Evolutionary conservation across 1,140 invertebrate genomes (phyloP).

Genomic region (Aradophagus sp.): DNA sequence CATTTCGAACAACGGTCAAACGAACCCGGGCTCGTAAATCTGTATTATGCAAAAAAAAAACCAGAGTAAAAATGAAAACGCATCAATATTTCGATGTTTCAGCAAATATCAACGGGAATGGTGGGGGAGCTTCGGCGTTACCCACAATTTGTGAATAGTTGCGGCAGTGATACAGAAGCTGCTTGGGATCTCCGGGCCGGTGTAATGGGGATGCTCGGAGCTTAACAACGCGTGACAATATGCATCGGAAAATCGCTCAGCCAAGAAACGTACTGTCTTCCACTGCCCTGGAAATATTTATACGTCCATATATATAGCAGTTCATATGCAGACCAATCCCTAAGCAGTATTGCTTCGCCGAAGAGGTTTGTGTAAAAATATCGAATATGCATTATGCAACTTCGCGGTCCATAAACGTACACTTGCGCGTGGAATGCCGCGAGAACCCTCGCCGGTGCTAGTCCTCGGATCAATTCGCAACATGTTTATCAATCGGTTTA

Average conservation of each 20-base stretch:
- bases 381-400: slow-evolving; percentile 73
- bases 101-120: slow-evolving; percentile 19
- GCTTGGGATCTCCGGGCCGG: slow-evolving; percentile 47
- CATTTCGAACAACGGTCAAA: slow-evolving; percentile 8
- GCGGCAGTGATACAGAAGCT: slow-evolving; percentile 45
- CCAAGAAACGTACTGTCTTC: slow-evolving; percentile 54
- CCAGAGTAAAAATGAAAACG: slow-evolving; percentile 36
- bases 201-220: slow-evolving; percentile 67
- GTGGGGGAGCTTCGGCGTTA: slow-evolving; percentile 5
- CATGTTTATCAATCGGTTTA: slow-evolving; percentile 51
- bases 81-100: slow-evolving; percentile 33
- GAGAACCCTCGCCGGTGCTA: slow-evolving; percentile 17
- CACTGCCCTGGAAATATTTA: slow-evolving; percentile 43
- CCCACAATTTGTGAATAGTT: slow-evolving; percentile 45
- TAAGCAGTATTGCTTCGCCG: not conserved
- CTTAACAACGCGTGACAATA: slow-evolving; percentile 74
- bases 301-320: slow-evolving; percentile 39
- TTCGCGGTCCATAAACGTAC: slow-evolving; percentile 70
- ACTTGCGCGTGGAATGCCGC: slow-evolving; percentile 61
- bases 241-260: slow-evolving; percentile 69
- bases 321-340: slow-evolving; percentile 44
- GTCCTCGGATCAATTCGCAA: slow-evolving; percentile 33
- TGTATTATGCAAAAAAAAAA: slow-evolving; percentile 1
- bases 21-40: too few relatives aligned
- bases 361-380: slow-evolving; percentile 60